phyloP scores from a whole-genome alignment of 2,888 invertebrate genomes.

The Diogma glabrata region DNA sequence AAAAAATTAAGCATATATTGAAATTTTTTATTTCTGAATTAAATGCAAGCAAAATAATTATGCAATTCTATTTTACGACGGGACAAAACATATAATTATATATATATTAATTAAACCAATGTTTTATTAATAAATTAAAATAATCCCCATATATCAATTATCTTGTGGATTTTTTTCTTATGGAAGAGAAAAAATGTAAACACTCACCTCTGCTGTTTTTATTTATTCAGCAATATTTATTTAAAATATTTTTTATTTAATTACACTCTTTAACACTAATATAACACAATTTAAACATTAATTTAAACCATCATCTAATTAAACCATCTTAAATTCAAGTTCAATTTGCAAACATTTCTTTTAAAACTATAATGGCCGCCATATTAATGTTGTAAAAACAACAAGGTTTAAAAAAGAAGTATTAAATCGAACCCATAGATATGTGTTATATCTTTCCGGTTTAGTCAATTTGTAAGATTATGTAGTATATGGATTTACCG shows the following conservation, averaged over 20 bases:
- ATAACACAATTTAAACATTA: conserved; percentile 9
- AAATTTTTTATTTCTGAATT: too few relatives aligned
- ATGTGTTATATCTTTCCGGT: neutral
- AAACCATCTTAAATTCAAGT: conserved; percentile 8
- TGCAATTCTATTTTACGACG: too few relatives aligned
- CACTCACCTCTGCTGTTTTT: conserved; percentile 11
- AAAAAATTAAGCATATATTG: too few relatives aligned
- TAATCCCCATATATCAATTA: too few relatives aligned
- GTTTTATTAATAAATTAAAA: too few relatives aligned
- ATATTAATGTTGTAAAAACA: conserved; percentile 9
- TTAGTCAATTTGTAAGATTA: too few relatives aligned
- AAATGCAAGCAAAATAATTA: too few relatives aligned
- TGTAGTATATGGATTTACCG: too few relatives aligned
- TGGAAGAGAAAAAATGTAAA: conserved; percentile 10
- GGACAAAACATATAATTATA: too few relatives aligned
- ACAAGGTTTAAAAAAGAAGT: conserved; percentile 6
- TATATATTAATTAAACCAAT: too few relatives aligned
- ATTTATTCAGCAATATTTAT: conserved; percentile 8
- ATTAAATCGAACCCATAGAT: conserved; percentile 2
- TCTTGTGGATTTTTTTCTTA: too few relatives aligned
- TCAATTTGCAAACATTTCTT: conserved; percentile 9
- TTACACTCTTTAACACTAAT: conserved; percentile 10
- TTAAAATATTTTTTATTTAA: neutral
- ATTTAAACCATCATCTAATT: conserved; percentile 9
- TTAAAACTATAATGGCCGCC: conserved; percentile 10